Conservation (phyloP, 2,888 invertebrate genomes). For the Amphimallon solstitiale region DNA sequence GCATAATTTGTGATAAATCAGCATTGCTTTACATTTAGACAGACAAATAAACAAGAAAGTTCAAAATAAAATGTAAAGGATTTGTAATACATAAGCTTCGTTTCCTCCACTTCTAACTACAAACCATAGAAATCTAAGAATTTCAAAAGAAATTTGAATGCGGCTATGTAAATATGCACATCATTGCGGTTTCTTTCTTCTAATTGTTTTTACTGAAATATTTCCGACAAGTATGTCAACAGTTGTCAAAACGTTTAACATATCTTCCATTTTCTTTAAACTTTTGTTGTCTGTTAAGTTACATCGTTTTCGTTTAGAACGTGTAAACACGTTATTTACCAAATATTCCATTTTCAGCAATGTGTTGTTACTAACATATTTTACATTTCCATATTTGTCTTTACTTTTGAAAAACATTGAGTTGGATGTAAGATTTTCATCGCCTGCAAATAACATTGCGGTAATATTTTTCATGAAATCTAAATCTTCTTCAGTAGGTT, state of each 20-base stretch:
- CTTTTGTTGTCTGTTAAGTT: conserved; percentile 2
- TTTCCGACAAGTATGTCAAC: conserved; percentile 7
- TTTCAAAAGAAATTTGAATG: too few relatives aligned
- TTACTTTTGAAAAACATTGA: conserved; percentile 3
- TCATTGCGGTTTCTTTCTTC: not conserved
- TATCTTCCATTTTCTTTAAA: not conserved
- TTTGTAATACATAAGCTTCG: too few relatives aligned
- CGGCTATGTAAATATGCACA: too few relatives aligned
- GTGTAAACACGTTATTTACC: not conserved
- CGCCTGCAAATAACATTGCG: not conserved
- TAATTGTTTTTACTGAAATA: not conserved
- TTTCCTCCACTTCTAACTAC: too few relatives aligned
- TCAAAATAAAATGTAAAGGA: too few relatives aligned
- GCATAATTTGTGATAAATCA: too few relatives aligned
- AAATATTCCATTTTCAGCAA: conserved; percentile 23
- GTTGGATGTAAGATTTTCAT: not conserved
- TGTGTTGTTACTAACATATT: conserved; percentile 14
- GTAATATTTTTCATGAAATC: conserved; percentile 2
- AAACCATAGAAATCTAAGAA: too few relatives aligned
- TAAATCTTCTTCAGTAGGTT: not conserved
- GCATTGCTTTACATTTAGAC: too few relatives aligned
- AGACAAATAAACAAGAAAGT: too few relatives aligned
- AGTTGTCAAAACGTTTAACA: not conserved
- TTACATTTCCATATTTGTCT: not conserved
- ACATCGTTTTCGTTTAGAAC: not conserved